These are phyloP conservation scores for Metaphire vulgaris DNA, from an alignment of 1,140 invertebrate genomes.

Conservation along the genomic window DNA sequence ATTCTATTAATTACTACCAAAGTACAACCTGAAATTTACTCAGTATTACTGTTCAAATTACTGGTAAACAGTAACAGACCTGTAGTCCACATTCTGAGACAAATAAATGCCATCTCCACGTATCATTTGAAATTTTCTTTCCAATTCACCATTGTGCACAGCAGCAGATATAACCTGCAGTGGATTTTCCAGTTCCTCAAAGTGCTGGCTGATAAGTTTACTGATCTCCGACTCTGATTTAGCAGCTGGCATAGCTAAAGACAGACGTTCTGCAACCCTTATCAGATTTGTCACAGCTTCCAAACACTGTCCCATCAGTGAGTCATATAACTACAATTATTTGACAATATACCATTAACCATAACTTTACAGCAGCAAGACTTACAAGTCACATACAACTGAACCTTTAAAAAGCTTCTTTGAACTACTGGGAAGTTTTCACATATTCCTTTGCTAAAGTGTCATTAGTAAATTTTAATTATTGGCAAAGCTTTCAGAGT, in stretches of 20 bases:
- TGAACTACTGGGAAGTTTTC: no score
- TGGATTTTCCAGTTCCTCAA: neutral
- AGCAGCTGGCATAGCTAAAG: neutral
- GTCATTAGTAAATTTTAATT: no score
- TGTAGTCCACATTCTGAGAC: neutral
- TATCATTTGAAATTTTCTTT: neutral
- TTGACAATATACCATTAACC: no score
- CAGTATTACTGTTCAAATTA: no score
- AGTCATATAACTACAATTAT: neutral
- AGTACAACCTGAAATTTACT: no score
- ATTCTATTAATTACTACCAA: no score
- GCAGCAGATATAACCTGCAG: neutral
- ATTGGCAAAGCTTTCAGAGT: no score
- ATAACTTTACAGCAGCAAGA: no score
- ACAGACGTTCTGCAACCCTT: neutral
- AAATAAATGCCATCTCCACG: neutral
- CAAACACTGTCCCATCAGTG: neutral
- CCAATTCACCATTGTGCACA: neutral
- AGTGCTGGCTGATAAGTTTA: neutral
- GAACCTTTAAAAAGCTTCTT: no score
- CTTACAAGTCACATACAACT: no score
- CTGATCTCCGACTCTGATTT: neutral
- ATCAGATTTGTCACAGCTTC: neutral
- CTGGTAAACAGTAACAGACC: no score
- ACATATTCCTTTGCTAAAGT: no score